Percentiles rank a stretch among this genome's conserved stretches.
phyloP scores from a whole-genome alignment of 2,888 invertebrate species.

The Nematopogon swammerdamellus region DNA sequence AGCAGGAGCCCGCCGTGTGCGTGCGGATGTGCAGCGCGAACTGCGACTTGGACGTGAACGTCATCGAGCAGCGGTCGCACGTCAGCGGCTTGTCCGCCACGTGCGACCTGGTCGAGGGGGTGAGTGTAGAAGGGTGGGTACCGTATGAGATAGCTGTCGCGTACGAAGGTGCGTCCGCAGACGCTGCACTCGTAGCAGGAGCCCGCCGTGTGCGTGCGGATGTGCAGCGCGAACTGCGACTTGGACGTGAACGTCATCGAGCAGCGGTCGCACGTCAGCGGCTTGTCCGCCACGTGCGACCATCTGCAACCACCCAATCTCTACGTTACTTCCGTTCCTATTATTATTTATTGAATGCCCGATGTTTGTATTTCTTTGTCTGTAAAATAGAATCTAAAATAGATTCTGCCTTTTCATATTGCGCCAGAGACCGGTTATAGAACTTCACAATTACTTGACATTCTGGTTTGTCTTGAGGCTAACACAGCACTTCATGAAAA shows the following conservation, averaged over 20 bases:
- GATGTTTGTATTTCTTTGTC: too few species aligned
- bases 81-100: conserved; percentile 71
- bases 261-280: conserved; percentile 68
- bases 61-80: conserved; percentile 69
- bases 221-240: conserved; percentile 72
- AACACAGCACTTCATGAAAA: too few species aligned
- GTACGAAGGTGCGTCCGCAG: conserved; percentile 71
- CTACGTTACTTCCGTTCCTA: too few species aligned
- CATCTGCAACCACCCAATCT: conserved; percentile 44
- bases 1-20: conserved; percentile 66
- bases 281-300: conserved; percentile 77
- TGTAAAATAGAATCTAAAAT: too few species aligned
- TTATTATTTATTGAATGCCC: too few species aligned
- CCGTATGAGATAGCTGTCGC: conserved; percentile 75
- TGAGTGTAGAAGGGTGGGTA: conserved; percentile 14
- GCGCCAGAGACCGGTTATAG: too few species aligned
- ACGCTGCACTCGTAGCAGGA: conserved; percentile 72
- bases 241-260: conserved; percentile 72
- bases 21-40: conserved; percentile 75
- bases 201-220: conserved; percentile 68
- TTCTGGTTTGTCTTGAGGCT: too few species aligned
- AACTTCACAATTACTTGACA: too few species aligned
- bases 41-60: conserved; percentile 71
- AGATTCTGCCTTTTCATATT: too few species aligned
- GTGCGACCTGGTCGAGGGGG: too few species aligned